Evolutionary conservation across 35 echinoderm and acorn worm genomes (phyloP).

Genomic region (Lytechinus variegatus): DNA sequence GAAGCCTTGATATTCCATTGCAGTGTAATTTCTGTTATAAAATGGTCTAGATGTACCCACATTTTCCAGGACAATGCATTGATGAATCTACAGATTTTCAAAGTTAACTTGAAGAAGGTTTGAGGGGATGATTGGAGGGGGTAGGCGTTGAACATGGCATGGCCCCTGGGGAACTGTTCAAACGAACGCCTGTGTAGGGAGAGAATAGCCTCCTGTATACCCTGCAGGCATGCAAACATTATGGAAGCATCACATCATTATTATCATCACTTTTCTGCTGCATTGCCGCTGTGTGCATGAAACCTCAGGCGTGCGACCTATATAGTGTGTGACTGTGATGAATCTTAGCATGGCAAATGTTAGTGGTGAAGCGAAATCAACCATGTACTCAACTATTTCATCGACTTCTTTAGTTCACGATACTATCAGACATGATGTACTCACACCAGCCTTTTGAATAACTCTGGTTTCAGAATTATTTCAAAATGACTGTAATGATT

Average conservation of each 20-base stretch:
- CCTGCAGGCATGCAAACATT: slow-evolving; percentile 16
- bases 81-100: background rate
- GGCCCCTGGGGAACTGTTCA: background rate
- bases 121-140: background rate
- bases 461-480: too few species aligned
- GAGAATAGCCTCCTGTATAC: background rate
- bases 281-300: background rate
- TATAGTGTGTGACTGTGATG: background rate
- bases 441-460: too few species aligned
- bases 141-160: background rate
- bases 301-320: background rate
- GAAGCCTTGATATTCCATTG: background rate
- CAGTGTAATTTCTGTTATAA: background rate
- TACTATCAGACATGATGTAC: background rate
- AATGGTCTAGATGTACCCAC: background rate
- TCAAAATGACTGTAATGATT: too few species aligned
- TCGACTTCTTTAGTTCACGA: background rate
- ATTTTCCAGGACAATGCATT: background rate
- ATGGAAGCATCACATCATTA: background rate
- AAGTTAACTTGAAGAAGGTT: background rate
- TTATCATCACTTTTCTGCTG: background rate
- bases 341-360: background rate
- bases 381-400: background rate
- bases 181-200: background rate
- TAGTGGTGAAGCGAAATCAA: background rate